phyloP scores from a whole-genome alignment of 2,888 invertebrate genomes.

The Tipula confusa region DNA sequence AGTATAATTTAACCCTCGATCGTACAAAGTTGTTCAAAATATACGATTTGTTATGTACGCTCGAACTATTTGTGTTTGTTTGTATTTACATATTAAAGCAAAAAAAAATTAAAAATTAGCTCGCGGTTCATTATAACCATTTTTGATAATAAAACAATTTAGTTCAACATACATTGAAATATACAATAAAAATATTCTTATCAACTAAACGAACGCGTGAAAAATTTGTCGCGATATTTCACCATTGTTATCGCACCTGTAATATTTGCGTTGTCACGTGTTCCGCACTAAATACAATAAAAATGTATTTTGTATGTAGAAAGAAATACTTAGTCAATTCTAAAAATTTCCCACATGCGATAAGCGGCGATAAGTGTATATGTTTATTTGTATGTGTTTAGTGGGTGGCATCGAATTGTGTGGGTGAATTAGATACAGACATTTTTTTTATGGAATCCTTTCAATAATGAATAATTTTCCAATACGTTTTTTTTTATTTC shows the following conservation, averaged over 20 bases:
- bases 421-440: background rate
- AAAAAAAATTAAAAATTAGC: background rate
- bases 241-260: background rate
- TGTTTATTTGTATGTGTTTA: background rate
- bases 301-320: background rate
- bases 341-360: background rate
- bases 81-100: background rate
- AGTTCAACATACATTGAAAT: background rate
- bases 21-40: background rate
- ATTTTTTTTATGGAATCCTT: background rate
- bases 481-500: background rate
- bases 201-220: background rate
- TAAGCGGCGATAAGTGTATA: background rate
- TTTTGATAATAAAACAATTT: slow-evolving; percentile 3
- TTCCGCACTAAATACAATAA: background rate
- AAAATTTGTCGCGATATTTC: background rate
- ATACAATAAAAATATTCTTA: slow-evolving; percentile 6
- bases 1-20: background rate
- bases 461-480: background rate
- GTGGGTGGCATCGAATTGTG: background rate
- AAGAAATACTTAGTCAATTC: background rate
- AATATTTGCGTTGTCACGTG: slow-evolving; percentile 12
- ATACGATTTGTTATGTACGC: no score
- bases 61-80: background rate
- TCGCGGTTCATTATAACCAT: background rate